Evolutionary conservation across 2,113 vertebrate genomes (phyloP).

Genomic region (Pelecanoides urinatrix): DNA sequence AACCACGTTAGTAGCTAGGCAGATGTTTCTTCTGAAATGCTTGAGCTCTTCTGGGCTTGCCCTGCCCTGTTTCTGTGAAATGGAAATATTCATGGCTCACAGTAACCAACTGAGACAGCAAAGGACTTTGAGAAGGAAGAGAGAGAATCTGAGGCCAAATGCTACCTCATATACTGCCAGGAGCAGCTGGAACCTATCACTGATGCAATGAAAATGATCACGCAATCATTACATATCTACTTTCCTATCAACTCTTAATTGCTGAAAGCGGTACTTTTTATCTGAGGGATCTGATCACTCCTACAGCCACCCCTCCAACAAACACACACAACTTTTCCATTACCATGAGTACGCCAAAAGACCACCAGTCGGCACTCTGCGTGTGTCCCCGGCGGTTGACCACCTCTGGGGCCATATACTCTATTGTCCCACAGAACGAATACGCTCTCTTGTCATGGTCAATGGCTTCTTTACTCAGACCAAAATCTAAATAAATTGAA

Average conservation of each 20-base stretch:
- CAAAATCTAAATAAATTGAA: slow-evolving; percentile 82
- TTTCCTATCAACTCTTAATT: neutral
- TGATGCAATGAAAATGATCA: neutral
- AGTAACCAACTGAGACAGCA: neutral
- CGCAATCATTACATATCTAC: neutral
- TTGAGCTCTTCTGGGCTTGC: neutral
- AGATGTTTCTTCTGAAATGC: neutral
- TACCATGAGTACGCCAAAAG: slow-evolving; percentile 96
- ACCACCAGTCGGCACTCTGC: slow-evolving; percentile 98
- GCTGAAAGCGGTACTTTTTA: neutral
- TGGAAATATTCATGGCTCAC: neutral
- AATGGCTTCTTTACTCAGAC: slow-evolving; percentile 94
- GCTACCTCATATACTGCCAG: neutral
- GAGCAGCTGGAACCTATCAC: neutral
- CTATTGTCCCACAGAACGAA: slow-evolving; percentile 95
- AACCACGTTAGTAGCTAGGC: neutral
- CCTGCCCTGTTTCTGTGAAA: neutral
- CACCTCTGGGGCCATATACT: slow-evolving; percentile 98
- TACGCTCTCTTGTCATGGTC: slow-evolving; percentile 94
- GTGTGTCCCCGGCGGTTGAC: slow-evolving; percentile 94
- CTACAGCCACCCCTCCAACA: neutral
- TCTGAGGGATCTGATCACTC: neutral
- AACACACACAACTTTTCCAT: neutral
- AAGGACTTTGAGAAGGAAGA: neutral
- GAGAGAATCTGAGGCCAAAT: neutral